Base-by-base conservation (phyloP, 2,888 invertebrate species). In the Chrysodeixis includens region DNA sequence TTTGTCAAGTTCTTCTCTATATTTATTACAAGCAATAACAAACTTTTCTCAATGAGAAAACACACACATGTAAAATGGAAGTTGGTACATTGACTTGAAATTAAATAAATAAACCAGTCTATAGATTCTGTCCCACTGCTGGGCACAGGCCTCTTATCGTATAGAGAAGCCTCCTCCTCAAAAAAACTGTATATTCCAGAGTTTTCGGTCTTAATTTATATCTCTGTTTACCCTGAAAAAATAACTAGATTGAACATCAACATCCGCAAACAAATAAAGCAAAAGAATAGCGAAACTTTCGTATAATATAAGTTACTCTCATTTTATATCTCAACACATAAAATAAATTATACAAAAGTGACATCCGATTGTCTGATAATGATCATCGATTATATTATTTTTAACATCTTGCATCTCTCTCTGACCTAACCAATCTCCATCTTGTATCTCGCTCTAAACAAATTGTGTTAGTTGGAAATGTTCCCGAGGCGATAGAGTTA, bases 401-500 rank as follows among this genome's bases (percentile, higher is more conserved):
- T 72, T 71, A 77, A 71, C 78, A 70, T 56, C 65, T 71, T 70
- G 76, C 65, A 67, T 90, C 88, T 78, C 79, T 59, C 65, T 88
- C 78, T 71, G 44, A 69, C 76, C 2, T 12, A 30, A 6, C 0
- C 1, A 10, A 7, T 26, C 30, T 10, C 40, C 62, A 84, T 82
- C 53, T 73, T 76, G 16, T 51, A 63, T 86, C 82, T 84, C 78
- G 65, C 16, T 90, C 80, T 83, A 66, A 72, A 76, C 78, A 76
- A 80, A 79, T 86, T 89, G 87, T 89, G 88, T 90, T 86, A 87
- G 82, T 76, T 82, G 40, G 85, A 84, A 85, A 83, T 78, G 82
- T 83, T 85, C 92, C 89, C 68, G 81, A 78, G 93, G 93, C 93
- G 88, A 92, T 92, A 86, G 84, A 91, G 92, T 83, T 83, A 88